Base-by-base conservation (phyloP, 2,797 vertebrate genomes). In the Brachyrhaphis roseni region DNA sequence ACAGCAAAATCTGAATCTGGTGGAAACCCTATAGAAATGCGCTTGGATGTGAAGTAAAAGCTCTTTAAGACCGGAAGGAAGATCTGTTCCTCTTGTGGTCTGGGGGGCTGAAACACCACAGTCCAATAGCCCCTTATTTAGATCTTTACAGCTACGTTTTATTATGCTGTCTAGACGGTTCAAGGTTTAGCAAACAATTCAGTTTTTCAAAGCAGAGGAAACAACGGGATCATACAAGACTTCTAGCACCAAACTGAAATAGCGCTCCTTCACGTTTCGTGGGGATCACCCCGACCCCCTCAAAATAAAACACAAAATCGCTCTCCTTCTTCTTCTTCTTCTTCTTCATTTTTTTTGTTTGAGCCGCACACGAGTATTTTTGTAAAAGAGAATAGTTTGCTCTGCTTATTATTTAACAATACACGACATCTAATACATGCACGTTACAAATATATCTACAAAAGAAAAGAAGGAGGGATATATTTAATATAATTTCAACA, bases 101-200 rank as follows among this genome's bases (percentile, higher is more conserved):
- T 96, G 95, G 95, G 87, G 93, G 93, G 88, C 53, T 96, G 89
- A 89, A 96, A 96, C 94, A 95, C 95, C 95, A 96, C 97, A 96
- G 96, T 97, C 96, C 96, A 98, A 98, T 98, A 97, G 97, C 97
- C 97, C 96, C 97, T 96, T 98, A 98, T 99, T 98, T 98, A 98
- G 96, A 95, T 95, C 92, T 98, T 99, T 98, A 97, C 97, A 97
- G 96, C 97, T 96, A 92, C 83, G 95, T 99, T 70, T 99, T 98
- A 99, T 98, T 97, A 95, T 97, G 96, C 97, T 97, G 98, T 99
- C 98, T 99, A 99, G 98, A 99, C 98, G 96, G 97, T 98, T 99
- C 98, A 98, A 99, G 97, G 97, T 99, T 98, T 98, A 97, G 97
- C 97, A 98, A 99, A 98, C 97, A 98, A 95, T 96, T 93, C 95